Evolutionary conservation across 2,113 vertebrate genomes (phyloP).

Genomic region (Bubalus kerabau): DNA sequence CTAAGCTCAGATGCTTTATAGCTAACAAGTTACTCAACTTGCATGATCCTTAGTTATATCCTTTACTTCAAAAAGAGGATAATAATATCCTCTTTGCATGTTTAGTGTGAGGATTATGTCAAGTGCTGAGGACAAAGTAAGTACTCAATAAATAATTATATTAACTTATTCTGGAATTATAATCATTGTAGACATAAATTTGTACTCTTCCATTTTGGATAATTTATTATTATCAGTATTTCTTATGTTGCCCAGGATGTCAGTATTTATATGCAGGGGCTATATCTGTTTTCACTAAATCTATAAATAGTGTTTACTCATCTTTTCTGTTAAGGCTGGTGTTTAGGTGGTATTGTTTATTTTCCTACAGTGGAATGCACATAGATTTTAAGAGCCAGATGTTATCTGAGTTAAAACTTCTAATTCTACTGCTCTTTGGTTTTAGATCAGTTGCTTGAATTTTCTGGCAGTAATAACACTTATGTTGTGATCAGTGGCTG

Average conservation of each 20-base stretch:
- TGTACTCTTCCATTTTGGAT: constrained; percentile 5
- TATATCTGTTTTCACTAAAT: constrained; percentile 1
- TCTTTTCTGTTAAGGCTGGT: background rate
- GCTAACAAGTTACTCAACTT: background rate
- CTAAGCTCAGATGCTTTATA: background rate
- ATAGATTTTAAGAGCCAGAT: background rate
- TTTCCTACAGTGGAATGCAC: background rate
- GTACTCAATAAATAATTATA: constrained; percentile 20
- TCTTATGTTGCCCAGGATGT: background rate
- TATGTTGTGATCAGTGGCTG: background rate
- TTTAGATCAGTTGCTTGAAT: background rate
- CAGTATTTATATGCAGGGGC: background rate
- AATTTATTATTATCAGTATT: background rate
- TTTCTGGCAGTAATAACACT: background rate
- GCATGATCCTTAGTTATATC: background rate
- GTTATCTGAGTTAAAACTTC: background rate
- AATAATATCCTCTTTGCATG: background rate
- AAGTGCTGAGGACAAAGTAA: background rate
- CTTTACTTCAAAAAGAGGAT: background rate
- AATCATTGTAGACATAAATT: background rate
- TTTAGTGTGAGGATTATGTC: background rate
- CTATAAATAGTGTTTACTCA: background rate
- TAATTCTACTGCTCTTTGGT: background rate
- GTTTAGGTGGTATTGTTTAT: background rate
- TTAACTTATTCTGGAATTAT: background rate